These are phyloP conservation scores for Hydrozoanthus tunicans DNA, from an alignment of 64 coral and sea anemone genomes.

Conservation along the genomic window DNA sequence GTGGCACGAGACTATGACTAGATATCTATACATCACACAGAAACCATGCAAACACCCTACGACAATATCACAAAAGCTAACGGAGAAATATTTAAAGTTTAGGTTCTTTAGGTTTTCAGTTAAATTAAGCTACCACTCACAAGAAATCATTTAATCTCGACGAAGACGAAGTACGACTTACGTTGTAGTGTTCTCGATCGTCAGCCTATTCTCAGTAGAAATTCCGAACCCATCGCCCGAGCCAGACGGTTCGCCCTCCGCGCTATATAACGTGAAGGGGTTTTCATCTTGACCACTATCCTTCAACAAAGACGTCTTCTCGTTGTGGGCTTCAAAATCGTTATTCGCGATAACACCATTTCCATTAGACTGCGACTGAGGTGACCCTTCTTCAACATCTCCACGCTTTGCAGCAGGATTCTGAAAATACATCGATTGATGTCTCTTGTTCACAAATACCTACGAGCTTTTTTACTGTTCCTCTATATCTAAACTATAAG, in stretches of 20 bases:
- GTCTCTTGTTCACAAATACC: too few relatives aligned
- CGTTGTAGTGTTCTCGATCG: slow-evolving; percentile 47
- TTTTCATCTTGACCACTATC: slow-evolving; percentile 24
- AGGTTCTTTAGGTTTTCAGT: not conserved
- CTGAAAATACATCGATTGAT: slow-evolving; percentile 1
- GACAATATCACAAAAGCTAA: too few relatives aligned
- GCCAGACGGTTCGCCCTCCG: not conserved
- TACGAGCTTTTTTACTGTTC: too few relatives aligned
- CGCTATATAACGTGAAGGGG: slow-evolving; percentile 26
- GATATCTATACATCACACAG: too few relatives aligned
- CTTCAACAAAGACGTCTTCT: slow-evolving; percentile 41
- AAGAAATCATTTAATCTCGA: not conserved
- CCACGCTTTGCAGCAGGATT: not conserved
- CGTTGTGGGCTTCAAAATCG: not conserved
- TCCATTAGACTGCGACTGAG: not conserved
- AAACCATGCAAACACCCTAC: too few relatives aligned
- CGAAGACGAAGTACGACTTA: not conserved
- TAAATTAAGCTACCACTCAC: not conserved
- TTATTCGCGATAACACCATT: not conserved
- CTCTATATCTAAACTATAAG: too few relatives aligned
- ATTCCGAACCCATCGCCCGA: not conserved
- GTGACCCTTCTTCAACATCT: not conserved
- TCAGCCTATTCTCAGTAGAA: slow-evolving; percentile 36
- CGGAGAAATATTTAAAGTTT: too few relatives aligned
- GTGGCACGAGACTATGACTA: too few relatives aligned